Evolutionary conservation across 2,888 invertebrate genomes (phyloP), one percentile per base, ranked within the genome.

Genomic region (Tortrix viridana): DNA sequence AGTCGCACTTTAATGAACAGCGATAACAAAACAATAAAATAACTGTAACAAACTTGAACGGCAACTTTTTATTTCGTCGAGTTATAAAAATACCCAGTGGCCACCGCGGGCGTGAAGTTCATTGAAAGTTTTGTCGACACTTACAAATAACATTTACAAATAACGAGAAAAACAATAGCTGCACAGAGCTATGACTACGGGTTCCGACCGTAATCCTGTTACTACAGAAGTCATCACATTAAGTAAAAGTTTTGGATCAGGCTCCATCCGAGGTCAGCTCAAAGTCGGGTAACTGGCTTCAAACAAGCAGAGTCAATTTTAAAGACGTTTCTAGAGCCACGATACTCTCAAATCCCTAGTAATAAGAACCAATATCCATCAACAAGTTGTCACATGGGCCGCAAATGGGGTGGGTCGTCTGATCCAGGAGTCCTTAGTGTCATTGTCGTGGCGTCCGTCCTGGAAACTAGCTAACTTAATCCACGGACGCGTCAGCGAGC

Each of bases 381-480:
- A 56, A n/a, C 68, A n/a, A 4, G 7, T 67, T 67, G 64, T 49
- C 65, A 54, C 68, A 65, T 12, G 32, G 48, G 41, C 44, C 5
- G 77, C 57, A 76, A 48, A 48, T 20, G 2, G 50, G 41, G 37
- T 79, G 69, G 80, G 69, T 58, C 70, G 69, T 74, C 73, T 70
- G 74, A 79, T 81, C 81, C 79, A 80, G 80, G 80, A 74, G 74
- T 76, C 79, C 79, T 83, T 83, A 85, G 84, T 84, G 84, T 83
- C 84, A 82, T 81, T 84, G 84, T 82, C 81, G 82, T 77, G 78
- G 82, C 76, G 79, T 82, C 82, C 80, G 77, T 82, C 75, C 75
- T 77, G 73, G 76, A 76, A 76, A 79, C 71, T 72, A 71, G 73
- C 77, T 82, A 81, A 82, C 75, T 81, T 82, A 84, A 84, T 82